Conservation (phyloP, 2,113 vertebrate species). For the Acanthochromis polyacanthus region DNA sequence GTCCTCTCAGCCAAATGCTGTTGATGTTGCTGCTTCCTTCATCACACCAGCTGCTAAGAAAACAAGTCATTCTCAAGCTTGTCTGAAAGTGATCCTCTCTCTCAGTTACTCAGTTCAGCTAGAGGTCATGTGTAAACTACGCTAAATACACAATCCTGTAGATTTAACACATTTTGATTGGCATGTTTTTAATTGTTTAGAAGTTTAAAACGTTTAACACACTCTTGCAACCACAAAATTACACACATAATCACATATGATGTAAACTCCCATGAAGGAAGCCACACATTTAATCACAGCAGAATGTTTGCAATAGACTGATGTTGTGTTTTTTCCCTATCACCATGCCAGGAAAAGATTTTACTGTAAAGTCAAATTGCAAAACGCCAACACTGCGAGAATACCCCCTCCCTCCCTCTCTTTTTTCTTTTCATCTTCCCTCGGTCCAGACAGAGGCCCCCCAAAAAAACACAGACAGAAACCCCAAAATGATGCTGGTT, state of each 20-base stretch:
- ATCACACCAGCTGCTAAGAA: constrained; percentile 17
- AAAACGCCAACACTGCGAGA: constrained; percentile 39
- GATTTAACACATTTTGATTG: not conserved
- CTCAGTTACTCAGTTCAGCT: constrained; percentile 41
- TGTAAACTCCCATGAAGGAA: constrained; percentile 34
- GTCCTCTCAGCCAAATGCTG: constrained; percentile 21
- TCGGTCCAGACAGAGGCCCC: constrained; percentile 55
- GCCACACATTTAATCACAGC: constrained; percentile 40
- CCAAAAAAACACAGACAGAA: constrained; percentile 37
- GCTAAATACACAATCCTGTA: not conserved
- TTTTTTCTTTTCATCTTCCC: constrained; percentile 45
- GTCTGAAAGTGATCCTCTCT: not conserved
- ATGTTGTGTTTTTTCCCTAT: constrained; percentile 7
- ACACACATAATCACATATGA: constrained; percentile 22
- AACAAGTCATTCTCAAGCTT: constrained; percentile 12
- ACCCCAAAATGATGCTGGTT: constrained; percentile 60
- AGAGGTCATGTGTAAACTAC: constrained; percentile 21
- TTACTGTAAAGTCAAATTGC: constrained; percentile 51
- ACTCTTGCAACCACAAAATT: constrained; percentile 24
- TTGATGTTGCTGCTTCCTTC: constrained; percentile 25
- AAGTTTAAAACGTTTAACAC: constrained; percentile 17
- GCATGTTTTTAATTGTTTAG: not conserved
- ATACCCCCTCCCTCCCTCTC: constrained; percentile 17
- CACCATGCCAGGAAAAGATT: constrained; percentile 59
- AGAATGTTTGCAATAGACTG: constrained; percentile 29